Evolutionary conservation across 2,797 vertebrate species (phyloP).

Genomic region (Scyliorhinus canicula): DNA sequence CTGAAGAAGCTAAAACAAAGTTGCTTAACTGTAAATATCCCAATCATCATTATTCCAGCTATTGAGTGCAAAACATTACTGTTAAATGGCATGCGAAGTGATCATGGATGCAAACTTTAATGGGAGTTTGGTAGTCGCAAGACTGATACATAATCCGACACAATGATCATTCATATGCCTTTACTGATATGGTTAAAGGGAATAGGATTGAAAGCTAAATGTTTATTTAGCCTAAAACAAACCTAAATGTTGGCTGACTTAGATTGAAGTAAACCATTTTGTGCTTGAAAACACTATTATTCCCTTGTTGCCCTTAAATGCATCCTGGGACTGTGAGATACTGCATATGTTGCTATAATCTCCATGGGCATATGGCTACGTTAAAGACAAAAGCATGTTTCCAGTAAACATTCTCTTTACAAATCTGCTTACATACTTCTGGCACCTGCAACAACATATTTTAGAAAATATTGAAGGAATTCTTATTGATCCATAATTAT

Average conservation of each 20-base stretch:
- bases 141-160: background rate
- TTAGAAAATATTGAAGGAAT: conserved; percentile 52
- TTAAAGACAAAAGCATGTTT: background rate
- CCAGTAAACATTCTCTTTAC: background rate
- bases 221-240: background rate
- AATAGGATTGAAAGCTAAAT: background rate
- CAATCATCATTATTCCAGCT: background rate
- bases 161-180: background rate
- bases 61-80: background rate
- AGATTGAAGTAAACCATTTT: background rate
- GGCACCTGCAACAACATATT: background rate
- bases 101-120: background rate
- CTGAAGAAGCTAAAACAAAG: background rate
- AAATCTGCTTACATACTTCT: background rate
- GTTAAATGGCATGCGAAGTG: background rate
- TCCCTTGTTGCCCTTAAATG: background rate
- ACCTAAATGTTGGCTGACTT: background rate
- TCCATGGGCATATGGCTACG: background rate
- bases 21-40: background rate
- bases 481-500: conserved; percentile 65
- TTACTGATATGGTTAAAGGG: background rate
- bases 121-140: background rate
- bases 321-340: background rate
- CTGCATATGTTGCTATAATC: background rate
- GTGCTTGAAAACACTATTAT: background rate